Conservation (phyloP, 2,113 vertebrate species). For the Isichthys henryi region DNA sequence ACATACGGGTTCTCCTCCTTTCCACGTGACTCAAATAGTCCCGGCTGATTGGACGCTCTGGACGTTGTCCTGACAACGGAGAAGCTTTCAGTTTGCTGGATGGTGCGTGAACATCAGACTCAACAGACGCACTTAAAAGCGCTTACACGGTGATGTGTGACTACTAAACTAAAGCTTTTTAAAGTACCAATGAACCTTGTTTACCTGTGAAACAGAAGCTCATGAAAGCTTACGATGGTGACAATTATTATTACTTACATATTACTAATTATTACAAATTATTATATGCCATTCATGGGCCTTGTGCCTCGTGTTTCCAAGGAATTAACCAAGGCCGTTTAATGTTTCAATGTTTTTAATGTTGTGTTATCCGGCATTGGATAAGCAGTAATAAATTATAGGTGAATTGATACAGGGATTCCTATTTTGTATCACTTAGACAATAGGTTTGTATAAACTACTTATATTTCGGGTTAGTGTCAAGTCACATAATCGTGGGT, state of each 20-base stretch:
- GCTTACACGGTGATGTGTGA: background rate
- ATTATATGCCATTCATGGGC: no score
- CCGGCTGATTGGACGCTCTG: slow-evolving; percentile 42
- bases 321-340: no score
- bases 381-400: no score
- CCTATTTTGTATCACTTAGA: no score
- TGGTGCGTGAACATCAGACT: background rate
- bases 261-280: no score
- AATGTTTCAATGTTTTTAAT: no score
- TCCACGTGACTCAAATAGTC: slow-evolving; percentile 38
- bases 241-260: background rate
- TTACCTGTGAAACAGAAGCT: background rate
- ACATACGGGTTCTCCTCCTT: background rate
- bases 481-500: background rate
- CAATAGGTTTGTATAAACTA: background rate
- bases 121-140: background rate
- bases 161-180: background rate
- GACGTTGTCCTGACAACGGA: slow-evolving; percentile 52
- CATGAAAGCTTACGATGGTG: background rate
- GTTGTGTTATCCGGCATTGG: no score
- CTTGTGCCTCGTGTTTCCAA: no score
- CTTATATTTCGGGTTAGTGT: background rate
- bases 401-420: no score
- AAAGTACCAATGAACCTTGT: background rate
- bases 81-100: slow-evolving; percentile 40